phyloP scores from a whole-genome alignment of 2,888 invertebrate genomes.

The Stomorhina lunata region DNA sequence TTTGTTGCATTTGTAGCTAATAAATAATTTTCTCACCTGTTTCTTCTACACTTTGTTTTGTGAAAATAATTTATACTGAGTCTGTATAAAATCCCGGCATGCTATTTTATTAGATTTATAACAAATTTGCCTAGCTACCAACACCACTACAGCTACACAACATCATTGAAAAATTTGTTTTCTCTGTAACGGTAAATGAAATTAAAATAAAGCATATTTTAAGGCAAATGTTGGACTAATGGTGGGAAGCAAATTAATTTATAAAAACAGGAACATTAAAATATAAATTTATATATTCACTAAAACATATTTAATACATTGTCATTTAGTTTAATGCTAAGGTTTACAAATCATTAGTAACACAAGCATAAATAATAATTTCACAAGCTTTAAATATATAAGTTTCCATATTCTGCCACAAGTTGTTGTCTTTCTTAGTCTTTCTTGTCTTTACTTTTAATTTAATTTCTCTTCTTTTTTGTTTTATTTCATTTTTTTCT shows the following conservation, averaged over 20 bases:
- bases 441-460: background rate
- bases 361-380: constrained; percentile 65
- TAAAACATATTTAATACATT: constrained; percentile 54
- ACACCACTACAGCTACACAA: background rate
- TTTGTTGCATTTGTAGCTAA: background rate
- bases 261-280: background rate
- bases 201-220: constrained; percentile 3
- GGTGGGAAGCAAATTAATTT: background rate
- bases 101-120: constrained; percentile 31
- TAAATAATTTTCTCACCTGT: constrained; percentile 31
- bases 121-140: background rate
- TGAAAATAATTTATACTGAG: constrained; percentile 10
- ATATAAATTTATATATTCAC: constrained; percentile 15
- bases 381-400: constrained; percentile 30
- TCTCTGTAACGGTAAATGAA: background rate
- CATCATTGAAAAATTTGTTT: no score
- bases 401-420: background rate
- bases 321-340: constrained; percentile 64
- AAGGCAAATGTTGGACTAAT: background rate
- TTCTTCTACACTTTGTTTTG: background rate
- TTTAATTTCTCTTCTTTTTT: background rate
- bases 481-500: background rate
- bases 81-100: background rate
- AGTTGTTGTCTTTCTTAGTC: background rate
- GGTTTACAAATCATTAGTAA: constrained; percentile 66